Evolutionary conservation across 2,797 vertebrate genomes (phyloP).

Genomic region (Octomys mimax): DNA sequence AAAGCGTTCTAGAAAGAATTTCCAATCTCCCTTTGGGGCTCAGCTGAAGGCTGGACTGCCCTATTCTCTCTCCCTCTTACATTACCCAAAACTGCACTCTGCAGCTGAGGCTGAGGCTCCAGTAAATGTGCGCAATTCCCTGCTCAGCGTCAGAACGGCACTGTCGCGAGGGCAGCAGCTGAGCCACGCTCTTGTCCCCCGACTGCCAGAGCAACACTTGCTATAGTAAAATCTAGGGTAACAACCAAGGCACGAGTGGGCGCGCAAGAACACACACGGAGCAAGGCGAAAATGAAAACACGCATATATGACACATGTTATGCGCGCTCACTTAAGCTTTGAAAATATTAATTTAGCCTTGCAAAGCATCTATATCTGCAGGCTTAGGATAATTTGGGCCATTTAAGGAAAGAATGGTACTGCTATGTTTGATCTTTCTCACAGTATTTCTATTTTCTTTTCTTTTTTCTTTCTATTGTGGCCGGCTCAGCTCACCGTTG

Average conservation of each 20-base stretch:
- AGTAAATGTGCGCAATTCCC: fast-evolving
- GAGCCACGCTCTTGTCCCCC: slow-evolving; percentile 72
- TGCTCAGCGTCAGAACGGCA: fast-evolving
- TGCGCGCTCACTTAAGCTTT: background rate
- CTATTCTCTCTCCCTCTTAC: background rate
- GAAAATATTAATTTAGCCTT: slow-evolving; percentile 42
- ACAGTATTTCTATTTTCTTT: background rate
- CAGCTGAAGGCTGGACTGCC: background rate
- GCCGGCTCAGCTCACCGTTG: no score
- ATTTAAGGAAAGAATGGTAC: background rate
- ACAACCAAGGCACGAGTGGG: background rate
- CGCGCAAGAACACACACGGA: background rate
- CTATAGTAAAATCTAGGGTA: background rate
- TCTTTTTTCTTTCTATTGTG: background rate
- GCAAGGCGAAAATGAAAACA: background rate
- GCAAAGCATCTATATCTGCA: background rate
- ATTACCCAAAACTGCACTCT: background rate
- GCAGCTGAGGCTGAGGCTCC: fast-evolving
- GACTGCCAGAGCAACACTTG: background rate
- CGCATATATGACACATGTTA: no score
- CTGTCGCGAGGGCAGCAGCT: background rate
- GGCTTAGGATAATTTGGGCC: background rate
- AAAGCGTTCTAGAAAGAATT: background rate
- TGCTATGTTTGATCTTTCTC: background rate
- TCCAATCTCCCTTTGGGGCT: background rate